Percentiles rank a stretch among this genome's conserved stretches.
Conservation (phyloP, 2,797 vertebrate species). For the Meriones psammophilus region DNA sequence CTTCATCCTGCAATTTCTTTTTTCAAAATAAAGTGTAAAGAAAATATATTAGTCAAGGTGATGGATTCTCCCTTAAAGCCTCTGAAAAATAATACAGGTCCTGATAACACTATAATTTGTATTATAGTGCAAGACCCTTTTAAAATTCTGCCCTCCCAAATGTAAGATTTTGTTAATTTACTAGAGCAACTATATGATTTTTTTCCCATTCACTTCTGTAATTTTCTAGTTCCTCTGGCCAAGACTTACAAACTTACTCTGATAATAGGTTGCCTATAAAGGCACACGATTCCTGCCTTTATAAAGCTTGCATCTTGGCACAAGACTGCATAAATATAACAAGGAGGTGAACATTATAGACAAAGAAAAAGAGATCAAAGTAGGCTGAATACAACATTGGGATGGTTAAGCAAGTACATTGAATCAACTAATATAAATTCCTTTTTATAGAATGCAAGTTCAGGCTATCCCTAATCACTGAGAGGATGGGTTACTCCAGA, state of each 20-base stretch:
- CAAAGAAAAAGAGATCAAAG: not conserved
- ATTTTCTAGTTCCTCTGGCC: not conserved
- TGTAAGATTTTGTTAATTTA: not conserved
- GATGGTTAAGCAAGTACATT: not conserved
- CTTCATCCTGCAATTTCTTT: not conserved
- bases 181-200: not conserved
- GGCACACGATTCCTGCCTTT: not conserved
- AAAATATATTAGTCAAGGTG: not conserved
- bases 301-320: not conserved
- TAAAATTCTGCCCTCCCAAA: not conserved
- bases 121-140: not conserved
- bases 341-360: not conserved
- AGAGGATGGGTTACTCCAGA: not conserved
- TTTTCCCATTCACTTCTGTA: not conserved
- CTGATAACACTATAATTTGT: not conserved
- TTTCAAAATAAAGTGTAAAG: not conserved
- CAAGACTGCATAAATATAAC: not conserved
- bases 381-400: not conserved
- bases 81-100: not conserved
- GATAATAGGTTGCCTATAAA: not conserved
- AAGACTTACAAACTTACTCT: not conserved
- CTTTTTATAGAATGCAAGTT: fast-evolving
- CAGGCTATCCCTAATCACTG: not conserved
- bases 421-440: not conserved
- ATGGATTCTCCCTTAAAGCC: not conserved